Base-by-base conservation (phyloP, 2,113 vertebrate genomes). In the Phylloscopus trochilus region DNA sequence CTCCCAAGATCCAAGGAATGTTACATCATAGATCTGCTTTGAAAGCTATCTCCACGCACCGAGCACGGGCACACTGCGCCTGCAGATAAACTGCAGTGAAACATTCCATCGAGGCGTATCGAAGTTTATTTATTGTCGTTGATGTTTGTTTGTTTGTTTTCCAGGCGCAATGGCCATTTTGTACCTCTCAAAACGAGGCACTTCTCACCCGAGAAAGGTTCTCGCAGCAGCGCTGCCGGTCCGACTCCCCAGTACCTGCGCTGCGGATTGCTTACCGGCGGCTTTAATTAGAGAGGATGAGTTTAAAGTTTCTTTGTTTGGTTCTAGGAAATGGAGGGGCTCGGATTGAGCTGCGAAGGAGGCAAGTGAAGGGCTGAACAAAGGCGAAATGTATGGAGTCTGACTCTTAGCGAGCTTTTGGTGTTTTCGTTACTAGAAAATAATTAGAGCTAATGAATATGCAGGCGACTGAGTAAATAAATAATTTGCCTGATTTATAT, bases 391-490 rank as follows among this genome's bases (percentile, higher is more conserved):
- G 84, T 95, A 98, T 97, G 90, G 95, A 97, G 95, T 97, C 95
- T 96, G 98, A 98, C 95, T 98, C 95, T 97, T 89, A 95, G 96
- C 51, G 64, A 91, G 83, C 97, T 97, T 98, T 98, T 97, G 95
- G 97, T 97, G 96, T 97, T 98, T 98, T 97, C 97, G 96, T 98
- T 98, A 97, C 97, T 96, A 95, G 95, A 97, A 97, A 98, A 98
- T 98, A 98, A 98, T 98, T 98, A 97, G 87, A 97, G 86, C 96
- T 98, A 97, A 98, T 98, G 96, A 98, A 97, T 98, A 98, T 98
- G 96, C 97, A 98, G 95, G 59, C 91, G 18, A 83, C 78, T 26
- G 59, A 85, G 92, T 96, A 96, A 96, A 97, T 97, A 96, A 97
- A 97, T 92, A 91, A 83, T 90, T 96, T 93, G 62, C 77, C 66